Conservation (phyloP, 1,140 invertebrate species). For the Megathymus violae region DNA sequence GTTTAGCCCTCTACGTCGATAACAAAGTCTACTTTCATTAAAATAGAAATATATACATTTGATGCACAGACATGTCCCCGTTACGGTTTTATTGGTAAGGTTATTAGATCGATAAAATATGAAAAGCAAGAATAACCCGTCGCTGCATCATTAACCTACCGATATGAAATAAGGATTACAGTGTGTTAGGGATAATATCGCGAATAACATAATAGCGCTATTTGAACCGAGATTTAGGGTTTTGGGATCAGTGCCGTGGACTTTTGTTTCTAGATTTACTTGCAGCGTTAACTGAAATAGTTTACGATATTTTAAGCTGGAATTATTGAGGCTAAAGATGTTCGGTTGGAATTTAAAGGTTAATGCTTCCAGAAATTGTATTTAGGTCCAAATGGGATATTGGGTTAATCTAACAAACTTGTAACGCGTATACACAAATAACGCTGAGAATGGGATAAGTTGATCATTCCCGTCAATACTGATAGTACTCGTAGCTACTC, state of each 20-base stretch:
- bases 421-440: conserved; percentile 1
- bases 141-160: too few relatives aligned
- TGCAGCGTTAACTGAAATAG: background rate
- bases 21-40: too few relatives aligned
- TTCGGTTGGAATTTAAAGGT: background rate
- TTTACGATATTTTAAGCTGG: background rate
- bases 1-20: too few relatives aligned
- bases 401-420: conserved; percentile 1
- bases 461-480: too few relatives aligned
- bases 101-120: too few relatives aligned
- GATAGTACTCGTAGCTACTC: too few relatives aligned
- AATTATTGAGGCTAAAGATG: background rate
- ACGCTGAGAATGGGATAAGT: background rate
- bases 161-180: background rate
- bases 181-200: background rate
- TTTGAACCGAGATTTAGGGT: background rate
- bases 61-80: too few relatives aligned
- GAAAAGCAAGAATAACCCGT: too few relatives aligned
- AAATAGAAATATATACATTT: too few relatives aligned
- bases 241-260: background rate
- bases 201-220: background rate
- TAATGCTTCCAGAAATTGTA: background rate
- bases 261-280: background rate
- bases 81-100: too few relatives aligned
- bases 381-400: background rate